Base-by-base conservation (phyloP, 2,113 vertebrate genomes). In the Gallinago media region DNA sequence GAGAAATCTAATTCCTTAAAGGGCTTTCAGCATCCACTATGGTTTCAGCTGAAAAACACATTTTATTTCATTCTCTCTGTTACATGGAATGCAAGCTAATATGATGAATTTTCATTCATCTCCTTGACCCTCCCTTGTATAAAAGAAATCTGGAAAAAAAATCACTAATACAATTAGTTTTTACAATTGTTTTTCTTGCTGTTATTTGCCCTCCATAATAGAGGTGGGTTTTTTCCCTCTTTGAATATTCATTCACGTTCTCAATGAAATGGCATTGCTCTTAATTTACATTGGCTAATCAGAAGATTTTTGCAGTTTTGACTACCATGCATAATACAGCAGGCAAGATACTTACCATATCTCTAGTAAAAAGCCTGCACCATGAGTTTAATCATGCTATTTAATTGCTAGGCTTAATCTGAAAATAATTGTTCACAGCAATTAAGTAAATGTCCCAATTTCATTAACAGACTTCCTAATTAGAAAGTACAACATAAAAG, bases 351-450 rank as follows among this genome's bases (percentile, higher is more conserved):
- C 86, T 94, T 94, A 90, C 40, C 71, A 72, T 96, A 91, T 89
- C 92, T 89, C 75, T 93, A 86, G 91, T 92, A 97, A 97, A 88
- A 96, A 96, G 87, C 88, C 68, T 91, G 84, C 94, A 92, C 88
- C 92, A 89, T 89, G 88, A 96, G 93, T 85, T 98, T 98, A 97
- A 98, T 98, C 97, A 95, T 96, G 92, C 89, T 97, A 97, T 97
- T 97, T 98, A 98, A 98, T 97, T 98, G 94, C 92, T 75, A 89
- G 77, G 76, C 95, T 98, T 98, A 98, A 98, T 98, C 97, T 97
- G 98, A 98, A 98, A 98, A 98, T 98, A 98, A 98, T 98, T 98
- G 98, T 98, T 98, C 97, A 95, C 86, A 97, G 98, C 96, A 97
- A 98, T 98, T 98, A 98, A 98, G 97, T 98, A 98, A 98, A 98